Conservation (phyloP, 2,113 vertebrate species). For the Melanerpes aurifrons region DNA sequence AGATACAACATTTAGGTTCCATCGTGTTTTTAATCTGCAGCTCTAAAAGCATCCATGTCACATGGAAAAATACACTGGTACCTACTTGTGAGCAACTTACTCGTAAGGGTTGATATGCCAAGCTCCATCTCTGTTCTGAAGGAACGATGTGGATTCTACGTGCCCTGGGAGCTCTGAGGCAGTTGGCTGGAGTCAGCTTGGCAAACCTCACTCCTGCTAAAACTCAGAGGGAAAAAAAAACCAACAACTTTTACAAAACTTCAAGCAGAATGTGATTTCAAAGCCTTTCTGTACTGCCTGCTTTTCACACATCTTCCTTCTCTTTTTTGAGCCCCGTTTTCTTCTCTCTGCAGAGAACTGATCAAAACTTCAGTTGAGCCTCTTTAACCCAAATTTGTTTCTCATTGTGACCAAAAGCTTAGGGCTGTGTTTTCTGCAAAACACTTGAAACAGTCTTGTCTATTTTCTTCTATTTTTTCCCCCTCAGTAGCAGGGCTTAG, state of each 20-base stretch:
- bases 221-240: neutral
- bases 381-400: neutral
- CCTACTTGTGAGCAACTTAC: neutral
- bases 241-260: neutral
- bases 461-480: neutral
- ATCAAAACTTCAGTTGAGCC: neutral
- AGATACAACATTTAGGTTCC: fast-evolving
- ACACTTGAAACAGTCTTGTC: neutral
- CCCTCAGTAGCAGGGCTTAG: fast-evolving
- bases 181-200: fast-evolving
- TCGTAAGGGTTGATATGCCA: neutral
- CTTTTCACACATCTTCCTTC: neutral
- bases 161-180: neutral
- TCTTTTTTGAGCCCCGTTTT: neutral
- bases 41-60: neutral
- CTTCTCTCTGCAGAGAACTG: neutral
- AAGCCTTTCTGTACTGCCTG: neutral
- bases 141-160: fast-evolving
- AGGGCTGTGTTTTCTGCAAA: neutral
- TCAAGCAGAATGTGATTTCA: neutral
- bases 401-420: neutral
- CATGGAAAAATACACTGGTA: neutral
- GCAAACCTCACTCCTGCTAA: fast-evolving
- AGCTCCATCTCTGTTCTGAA: neutral
- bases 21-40: neutral